Conservation (phyloP, 2,797 vertebrate species). For the Linurgus olivaceus region DNA sequence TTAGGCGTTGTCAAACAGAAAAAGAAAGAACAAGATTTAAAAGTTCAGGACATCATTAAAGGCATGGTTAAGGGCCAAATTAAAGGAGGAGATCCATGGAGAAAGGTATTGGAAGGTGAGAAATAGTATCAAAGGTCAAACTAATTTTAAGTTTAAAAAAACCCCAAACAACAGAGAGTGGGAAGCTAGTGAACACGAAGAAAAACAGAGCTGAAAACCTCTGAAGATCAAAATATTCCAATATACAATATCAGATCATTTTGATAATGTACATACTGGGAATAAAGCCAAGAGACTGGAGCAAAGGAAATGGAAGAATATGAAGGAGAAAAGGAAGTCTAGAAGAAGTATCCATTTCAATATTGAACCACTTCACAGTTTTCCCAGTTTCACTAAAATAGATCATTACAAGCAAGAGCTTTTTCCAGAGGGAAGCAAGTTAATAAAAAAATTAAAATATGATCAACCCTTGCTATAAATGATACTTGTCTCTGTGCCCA, state of each 20-base stretch:
- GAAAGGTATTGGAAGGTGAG: not conserved
- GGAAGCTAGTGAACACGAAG: not conserved
- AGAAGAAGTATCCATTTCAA: not conserved
- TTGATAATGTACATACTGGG: accelerated
- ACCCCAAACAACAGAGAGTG: accelerated
- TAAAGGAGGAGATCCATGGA: not conserved
- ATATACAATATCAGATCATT: not conserved
- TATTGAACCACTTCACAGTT: not conserved
- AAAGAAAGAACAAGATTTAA: not conserved
- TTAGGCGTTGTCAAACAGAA: not conserved
- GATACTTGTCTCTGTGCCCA: not conserved
- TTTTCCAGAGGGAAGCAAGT: not conserved
- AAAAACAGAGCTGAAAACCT: not conserved
- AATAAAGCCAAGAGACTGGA: not conserved
- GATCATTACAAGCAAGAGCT: not conserved
- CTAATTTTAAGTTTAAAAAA: not conserved
- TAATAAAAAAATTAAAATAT: not conserved
- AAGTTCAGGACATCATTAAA: not conserved
- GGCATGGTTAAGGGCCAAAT: not conserved
- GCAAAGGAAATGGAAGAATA: not conserved
- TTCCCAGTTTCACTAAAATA: not conserved
- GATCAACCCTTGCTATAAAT: not conserved
- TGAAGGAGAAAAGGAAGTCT: not conserved
- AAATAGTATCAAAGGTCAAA: not conserved
- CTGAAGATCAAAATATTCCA: not conserved